Conservation (phyloP, 2,797 vertebrate genomes). For the Schizothorax lantsangensis region DNA sequence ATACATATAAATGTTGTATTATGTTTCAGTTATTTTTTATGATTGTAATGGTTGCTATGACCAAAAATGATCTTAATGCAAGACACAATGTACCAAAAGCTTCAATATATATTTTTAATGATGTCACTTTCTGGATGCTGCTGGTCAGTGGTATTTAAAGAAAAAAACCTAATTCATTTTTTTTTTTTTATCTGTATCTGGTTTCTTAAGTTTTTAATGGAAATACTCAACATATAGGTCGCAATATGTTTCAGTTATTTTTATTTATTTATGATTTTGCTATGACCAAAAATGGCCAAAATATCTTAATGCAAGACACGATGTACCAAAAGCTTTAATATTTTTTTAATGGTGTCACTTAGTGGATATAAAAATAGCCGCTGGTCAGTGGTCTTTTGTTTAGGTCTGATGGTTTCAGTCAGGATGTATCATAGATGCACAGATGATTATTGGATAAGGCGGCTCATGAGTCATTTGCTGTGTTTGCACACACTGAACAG, state of each 20-base stretch:
- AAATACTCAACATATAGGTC: too few relatives aligned
- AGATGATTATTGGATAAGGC: slow-evolving; percentile 41
- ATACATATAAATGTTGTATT: not conserved
- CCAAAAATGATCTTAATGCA: too few relatives aligned
- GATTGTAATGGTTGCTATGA: not conserved
- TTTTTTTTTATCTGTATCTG: too few relatives aligned
- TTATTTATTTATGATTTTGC: not conserved
- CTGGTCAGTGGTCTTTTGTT: slow-evolving; percentile 26
- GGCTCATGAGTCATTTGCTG: not conserved
- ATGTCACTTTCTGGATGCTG: too few relatives aligned
- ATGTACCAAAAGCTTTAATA: not conserved
- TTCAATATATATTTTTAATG: too few relatives aligned
- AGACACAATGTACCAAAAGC: too few relatives aligned
- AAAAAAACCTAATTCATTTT: too few relatives aligned
- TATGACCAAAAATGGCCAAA: not conserved
- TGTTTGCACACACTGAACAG: slow-evolving; percentile 15
- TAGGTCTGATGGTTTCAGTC: slow-evolving; percentile 16
- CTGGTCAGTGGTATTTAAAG: too few relatives aligned
- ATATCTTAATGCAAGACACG: not conserved
- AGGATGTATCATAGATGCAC: slow-evolving; percentile 29
- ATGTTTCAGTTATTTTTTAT: not conserved
- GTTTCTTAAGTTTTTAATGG: too few relatives aligned
- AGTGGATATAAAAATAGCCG: not conserved
- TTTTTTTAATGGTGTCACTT: not conserved
- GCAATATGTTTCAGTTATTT: too few relatives aligned